These are phyloP conservation scores for Hybognathus amarus DNA, from an alignment of 2,797 vertebrate species.

Conservation along the genomic window DNA sequence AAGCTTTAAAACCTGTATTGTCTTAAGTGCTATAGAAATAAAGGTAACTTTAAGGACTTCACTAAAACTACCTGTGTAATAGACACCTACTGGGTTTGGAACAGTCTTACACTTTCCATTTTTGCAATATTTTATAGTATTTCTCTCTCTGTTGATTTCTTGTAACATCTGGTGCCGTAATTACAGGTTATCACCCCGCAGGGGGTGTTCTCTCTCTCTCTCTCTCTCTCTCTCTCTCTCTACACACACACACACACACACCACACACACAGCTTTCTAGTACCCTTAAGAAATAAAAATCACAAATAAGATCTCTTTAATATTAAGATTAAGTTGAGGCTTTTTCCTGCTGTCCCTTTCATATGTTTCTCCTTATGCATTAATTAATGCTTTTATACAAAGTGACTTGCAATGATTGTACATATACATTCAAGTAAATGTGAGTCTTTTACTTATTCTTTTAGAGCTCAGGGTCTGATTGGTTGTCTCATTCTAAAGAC, in stretches of 20 bases:
- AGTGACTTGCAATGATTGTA: too few species aligned
- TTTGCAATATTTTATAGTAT: conserved; percentile 23
- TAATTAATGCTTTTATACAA: too few species aligned
- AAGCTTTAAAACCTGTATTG: neutral
- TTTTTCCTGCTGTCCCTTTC: neutral
- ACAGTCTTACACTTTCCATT: conserved; percentile 20
- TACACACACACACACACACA: conserved; percentile 13
- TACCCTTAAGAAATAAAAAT: conserved; percentile 24
- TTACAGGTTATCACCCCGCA: conserved; percentile 63
- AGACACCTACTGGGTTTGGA: conserved; percentile 17
- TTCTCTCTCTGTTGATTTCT: conserved; percentile 31
- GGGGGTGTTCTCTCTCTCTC: conserved; percentile 41
- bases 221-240: too few species aligned
- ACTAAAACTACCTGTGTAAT: neutral
- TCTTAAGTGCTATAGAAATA: neutral
- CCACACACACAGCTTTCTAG: conserved; percentile 38
- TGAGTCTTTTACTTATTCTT: neutral
- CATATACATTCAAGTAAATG: too few species aligned
- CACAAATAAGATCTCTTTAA: conserved; percentile 2
- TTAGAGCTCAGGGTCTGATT: conserved; percentile 18
- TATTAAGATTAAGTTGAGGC: conserved; percentile 11
- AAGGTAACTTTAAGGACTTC: too few species aligned
- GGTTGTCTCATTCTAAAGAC: conserved; percentile 45
- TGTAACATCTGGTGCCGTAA: conserved; percentile 65
- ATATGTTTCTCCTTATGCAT: neutral